Base-by-base conservation (phyloP, 2,888 invertebrate species). In the Pardosa pseudoannulata region DNA sequence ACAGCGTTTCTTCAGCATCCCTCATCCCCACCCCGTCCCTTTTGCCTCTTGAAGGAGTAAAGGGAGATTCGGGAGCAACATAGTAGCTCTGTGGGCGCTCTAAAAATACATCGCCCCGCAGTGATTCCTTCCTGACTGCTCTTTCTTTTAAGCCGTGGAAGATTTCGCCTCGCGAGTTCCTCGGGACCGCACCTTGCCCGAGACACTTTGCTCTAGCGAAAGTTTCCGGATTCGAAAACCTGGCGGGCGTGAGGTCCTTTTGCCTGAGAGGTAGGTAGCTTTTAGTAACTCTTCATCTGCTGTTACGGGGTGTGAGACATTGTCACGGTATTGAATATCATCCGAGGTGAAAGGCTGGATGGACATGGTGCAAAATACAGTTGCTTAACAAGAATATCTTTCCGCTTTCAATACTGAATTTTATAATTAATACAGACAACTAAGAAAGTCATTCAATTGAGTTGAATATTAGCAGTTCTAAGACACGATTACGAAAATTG, bases 61-160 rank as follows among this genome's bases (percentile, higher is more conserved):
- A 16, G 46, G 46, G 56, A 56, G 1, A 23, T 7, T 46, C 73
- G 23, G 82, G 75, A 82, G 82, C 82, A 46, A 62, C 82, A 68
- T 75, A 75, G 82, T 75, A 82, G 82, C 82, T 64, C n/a, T n/a
- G n/a, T n/a, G n/a, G 16, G 56, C 23, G 13, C 46, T 65, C 82
- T 82, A 82, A 82, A 82, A 82, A 82, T 82, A 82, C 65, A 72
- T 72, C 62, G 67, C 56, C 74, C 64, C 68, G 27, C 65, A 39
- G 16, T 9, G 19, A 31, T 36, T 41, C 46, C 56, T 64, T 36
- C n/a, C 31, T 41, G 23, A 13, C 65, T 36, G 11, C 82, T 76
- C n/a, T n/a, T n/a, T n/a, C n/a, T n/a, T n/a, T n/a, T 64, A 82
- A 31, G 65, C 29, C 65, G 65, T 29, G 65, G 65, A 65, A 29